Percentiles rank a stretch among this genome's conserved stretches.
These are phyloP conservation scores for Bombyx huttoni DNA, from an alignment of 2,888 invertebrate species.

Conservation along the genomic window DNA sequence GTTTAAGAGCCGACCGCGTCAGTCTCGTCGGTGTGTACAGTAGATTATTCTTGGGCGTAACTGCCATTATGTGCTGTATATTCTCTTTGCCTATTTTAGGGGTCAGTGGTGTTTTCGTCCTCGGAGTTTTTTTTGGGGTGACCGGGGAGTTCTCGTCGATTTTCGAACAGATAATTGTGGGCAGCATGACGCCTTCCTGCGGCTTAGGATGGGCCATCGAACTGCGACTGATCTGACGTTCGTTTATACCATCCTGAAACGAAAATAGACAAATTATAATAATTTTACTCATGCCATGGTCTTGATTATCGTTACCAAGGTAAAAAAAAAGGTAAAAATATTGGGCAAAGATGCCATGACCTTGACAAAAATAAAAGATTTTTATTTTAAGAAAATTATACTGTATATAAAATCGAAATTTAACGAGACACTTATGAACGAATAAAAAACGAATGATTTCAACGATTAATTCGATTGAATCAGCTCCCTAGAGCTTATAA, in stretches of 20 bases:
- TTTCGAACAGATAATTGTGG: slow-evolving; percentile 20
- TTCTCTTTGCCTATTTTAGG: slow-evolving; percentile 57
- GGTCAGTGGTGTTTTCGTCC: slow-evolving; percentile 31
- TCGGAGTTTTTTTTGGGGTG: slow-evolving; percentile 43
- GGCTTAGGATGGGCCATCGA: slow-evolving; percentile 47
- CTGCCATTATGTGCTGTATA: slow-evolving; percentile 27
- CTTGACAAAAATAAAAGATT: not conserved
- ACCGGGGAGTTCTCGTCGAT: slow-evolving; percentile 19
- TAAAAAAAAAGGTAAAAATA: too few species aligned
- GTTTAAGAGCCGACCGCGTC: slow-evolving; percentile 48
- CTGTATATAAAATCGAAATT: too few species aligned
- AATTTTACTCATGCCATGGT: too few species aligned
- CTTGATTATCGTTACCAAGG: too few species aligned
- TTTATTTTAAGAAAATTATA: not conserved
- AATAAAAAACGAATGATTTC: too few species aligned
- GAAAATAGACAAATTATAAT: slow-evolving; percentile 5
- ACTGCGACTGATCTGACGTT: slow-evolving; percentile 66
- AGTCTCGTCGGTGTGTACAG: slow-evolving; percentile 46
- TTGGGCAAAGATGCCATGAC: too few species aligned
- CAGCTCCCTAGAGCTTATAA: too few species aligned
- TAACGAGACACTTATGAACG: too few species aligned
- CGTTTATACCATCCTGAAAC: slow-evolving; percentile 63
- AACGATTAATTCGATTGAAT: too few species aligned
- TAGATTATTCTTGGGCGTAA: slow-evolving; percentile 41
- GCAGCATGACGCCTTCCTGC: slow-evolving; percentile 14